Evolutionary conservation across 2,113 vertebrate genomes (phyloP), one percentile per base, ranked within the genome.

Genomic region (Elachura formosa): DNA sequence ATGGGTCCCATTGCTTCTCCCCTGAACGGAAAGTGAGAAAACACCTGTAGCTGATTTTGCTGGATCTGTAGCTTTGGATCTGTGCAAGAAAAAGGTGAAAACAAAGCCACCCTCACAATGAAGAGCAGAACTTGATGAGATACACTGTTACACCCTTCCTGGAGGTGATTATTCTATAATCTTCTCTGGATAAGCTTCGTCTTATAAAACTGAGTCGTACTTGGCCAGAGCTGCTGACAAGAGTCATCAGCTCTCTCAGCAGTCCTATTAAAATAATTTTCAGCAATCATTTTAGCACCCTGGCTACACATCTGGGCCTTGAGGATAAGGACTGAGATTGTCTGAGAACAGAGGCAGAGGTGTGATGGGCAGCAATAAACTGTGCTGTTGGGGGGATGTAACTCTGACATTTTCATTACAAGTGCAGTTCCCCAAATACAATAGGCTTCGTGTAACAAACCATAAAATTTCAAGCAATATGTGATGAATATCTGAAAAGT

Each of bases 381-480:
- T n/a, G 5, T 51, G 54, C n/a, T 79, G 76, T 63, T 43, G 49
- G 77, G 14, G 28, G 34, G 24, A 38, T 43, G 31, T 13, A 12
- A 28, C 31, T 12, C 12, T 1, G 1, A 34, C 1, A 2, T 64
- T 29, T 75, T 31, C 2, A 2, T 5, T 26, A 38, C 16, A 46
- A 55, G 48, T 3, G 10, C 17, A 87, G 69, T 10, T 82, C 77
- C 15, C 11, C 49, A 68, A 5, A 52, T 14, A 38, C 55, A 80
- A 46, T 0, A 6, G 58, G 20, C 26, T 73, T 69, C 1, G 1
- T 2, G 21, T 11, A 80, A 87, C n/a, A 76, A 84, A 14, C 11
- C 3, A 1, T 4, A 16, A 18, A 18, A 81, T 84, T 90, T 46
- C 40, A 54, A 67, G 45, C 33, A 51, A 46, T 6, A 22, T 2